Base-by-base conservation (phyloP, 2,113 vertebrate species). In the Gymnocephalus cernua region DNA sequence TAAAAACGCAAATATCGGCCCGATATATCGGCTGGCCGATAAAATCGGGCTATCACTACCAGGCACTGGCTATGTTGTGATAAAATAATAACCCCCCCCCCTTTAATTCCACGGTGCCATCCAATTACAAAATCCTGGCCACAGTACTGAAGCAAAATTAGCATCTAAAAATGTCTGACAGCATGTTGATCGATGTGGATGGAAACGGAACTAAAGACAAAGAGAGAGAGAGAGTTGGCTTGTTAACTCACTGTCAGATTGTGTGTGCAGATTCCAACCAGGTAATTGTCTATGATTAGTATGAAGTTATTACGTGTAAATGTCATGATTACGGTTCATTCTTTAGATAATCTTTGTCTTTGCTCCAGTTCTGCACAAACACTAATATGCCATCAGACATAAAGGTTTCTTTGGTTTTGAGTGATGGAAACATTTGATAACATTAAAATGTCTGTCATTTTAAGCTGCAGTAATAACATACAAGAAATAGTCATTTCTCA, bases 121-220 rank as follows among this genome's bases (percentile, higher is more conserved):
- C 79, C 44, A 73, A 54, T 48, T 41, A 76, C 56, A 59, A 68
- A 82, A 54, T 47, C 25, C 38, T 59, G 83, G 62, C 72, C 10
- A 15, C 59, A n/a, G 7, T 29, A 71, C 78, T 61, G 69, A 82
- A 32, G 44, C 59, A 15, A 56, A 77, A 79, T 78, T 47, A 62
- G 25, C 41, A 79, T 75, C 23, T 27, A 58, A 82, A 78, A 66
- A 79, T 62, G 69, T 54, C 74, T 38, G 14, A 61, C 19, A 66
- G 68, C 48, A 54, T 80, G 61, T 62, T 54, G 59, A 81, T 81
- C 61, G 53, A 27, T 29, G 70, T 18, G 41, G 68, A 69, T 69
- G 74, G 48, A 76, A 66, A 47, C 16, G 18, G 53, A 67, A 70
- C 51, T 70, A 41, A 77, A 41, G 62, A 35, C 11, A n/a, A 25